Percentiles rank a stretch among this genome's conserved stretches.
Conservation (phyloP, 2,797 vertebrate species). For the Euthynnus affinis region DNA sequence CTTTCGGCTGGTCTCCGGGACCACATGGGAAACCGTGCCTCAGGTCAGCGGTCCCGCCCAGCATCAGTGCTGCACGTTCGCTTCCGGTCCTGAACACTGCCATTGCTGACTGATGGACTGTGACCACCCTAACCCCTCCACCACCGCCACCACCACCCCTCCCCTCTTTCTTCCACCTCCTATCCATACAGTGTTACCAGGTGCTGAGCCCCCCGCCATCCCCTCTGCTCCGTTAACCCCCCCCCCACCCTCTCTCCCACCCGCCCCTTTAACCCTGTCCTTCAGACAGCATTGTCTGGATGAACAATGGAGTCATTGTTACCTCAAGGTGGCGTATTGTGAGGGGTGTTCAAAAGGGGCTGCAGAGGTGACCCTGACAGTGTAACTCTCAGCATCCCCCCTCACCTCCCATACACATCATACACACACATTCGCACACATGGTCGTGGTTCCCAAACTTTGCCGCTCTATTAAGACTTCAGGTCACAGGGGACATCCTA, state of each 20-base stretch:
- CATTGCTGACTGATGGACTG: constrained; percentile 66
- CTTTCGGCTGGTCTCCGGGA: constrained; percentile 26
- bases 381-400: constrained; percentile 66
- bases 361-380: constrained; percentile 77
- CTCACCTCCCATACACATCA: constrained; percentile 29
- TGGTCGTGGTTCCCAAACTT: constrained; percentile 47
- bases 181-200: constrained; percentile 70
- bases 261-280: constrained; percentile 73
- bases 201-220: constrained; percentile 57
- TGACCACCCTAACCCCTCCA: constrained; percentile 51
- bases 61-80: constrained; percentile 48
- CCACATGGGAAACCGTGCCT: constrained; percentile 32
- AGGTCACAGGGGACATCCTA: constrained; percentile 60
- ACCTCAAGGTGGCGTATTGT: constrained; percentile 81
- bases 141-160: constrained; percentile 50
- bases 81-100: constrained; percentile 37
- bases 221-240: constrained; percentile 31
- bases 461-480: constrained; percentile 49
- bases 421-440: constrained; percentile 27
- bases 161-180: constrained; percentile 45
- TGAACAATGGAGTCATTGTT: constrained; percentile 81
- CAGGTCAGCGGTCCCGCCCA: constrained; percentile 53
- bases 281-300: constrained; percentile 79
- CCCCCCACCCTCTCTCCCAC: constrained; percentile 41
- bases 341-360: constrained; percentile 69